Base-by-base conservation (phyloP, 2,888 invertebrate species). In the Seira sanloemensis region DNA sequence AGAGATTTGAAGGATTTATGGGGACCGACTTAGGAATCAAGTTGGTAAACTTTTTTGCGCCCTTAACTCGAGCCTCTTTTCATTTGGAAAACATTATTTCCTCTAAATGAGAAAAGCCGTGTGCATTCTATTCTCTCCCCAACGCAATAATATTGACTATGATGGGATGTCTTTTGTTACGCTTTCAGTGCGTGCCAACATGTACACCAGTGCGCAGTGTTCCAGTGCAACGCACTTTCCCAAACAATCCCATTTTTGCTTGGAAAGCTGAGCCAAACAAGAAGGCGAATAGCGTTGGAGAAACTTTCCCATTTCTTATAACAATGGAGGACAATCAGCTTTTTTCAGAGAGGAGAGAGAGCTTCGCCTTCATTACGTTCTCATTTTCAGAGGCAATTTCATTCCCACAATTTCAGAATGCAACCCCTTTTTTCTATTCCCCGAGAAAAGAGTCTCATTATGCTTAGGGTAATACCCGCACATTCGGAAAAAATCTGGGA, bases 311-410 rank as follows among this genome's bases (percentile, higher is more conserved):
- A 37, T 23, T 58, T 65, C 37, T 12, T 7, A 37, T 82, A 82
- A 82, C 82, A 82, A 82, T 82, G 76, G 82, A 72, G 46, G 82
- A 77, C 82, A 82, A 82, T 82, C 82, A 82, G 72, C 71, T 71
- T 54, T 79, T 79, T 73, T 75, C 73, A n/a, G n/a, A n/a, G n/a
- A n/a, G n/a, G n/a, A n/a, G n/a, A n/a, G n/a, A n/a, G n/a, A n/a
- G n/a, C 75, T 66, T 72, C 27, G 62, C 82, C 82, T 82, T 82
- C 82, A 82, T 82, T 82, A 82, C 76, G 82, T 65, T 76, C 76
- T 82, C 76, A 77, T 82, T 82, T 82, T 76, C 82, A 82, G 76
- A 81, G 76, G 76, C 76, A 82, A 82, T 76, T 82, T 82, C 54
- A 82, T 54, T 82, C 72, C 54, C 65, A 21, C 54, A 26, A 67